Percentiles rank a stretch among this genome's conserved stretches.
Conservation (phyloP, 1,140 invertebrate species). For the Nephila pilipes region DNA sequence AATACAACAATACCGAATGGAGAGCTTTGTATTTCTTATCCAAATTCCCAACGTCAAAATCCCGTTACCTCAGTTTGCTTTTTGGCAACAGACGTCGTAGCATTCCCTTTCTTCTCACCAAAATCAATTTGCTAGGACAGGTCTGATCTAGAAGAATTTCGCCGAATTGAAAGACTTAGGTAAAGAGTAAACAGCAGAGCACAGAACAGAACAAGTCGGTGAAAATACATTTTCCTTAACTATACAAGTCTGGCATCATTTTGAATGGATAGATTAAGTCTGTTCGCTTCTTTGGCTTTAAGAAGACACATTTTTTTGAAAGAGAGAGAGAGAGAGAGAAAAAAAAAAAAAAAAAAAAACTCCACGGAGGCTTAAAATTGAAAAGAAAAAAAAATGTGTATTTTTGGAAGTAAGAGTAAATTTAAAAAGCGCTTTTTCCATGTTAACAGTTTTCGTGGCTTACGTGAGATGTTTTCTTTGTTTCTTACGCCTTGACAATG, state of each 20-base stretch:
- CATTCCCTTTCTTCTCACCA: not conserved
- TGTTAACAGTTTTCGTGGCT: conserved; percentile 7
- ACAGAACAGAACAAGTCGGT: not conserved
- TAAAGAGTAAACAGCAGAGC: conserved; percentile 3
- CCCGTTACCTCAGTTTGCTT: conserved; percentile 49
- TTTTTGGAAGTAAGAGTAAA: not conserved
- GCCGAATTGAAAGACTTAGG: conserved; percentile 33
- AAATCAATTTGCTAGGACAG: conserved; percentile 54
- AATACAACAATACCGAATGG: conserved; percentile 10
- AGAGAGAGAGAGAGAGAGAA: no score
- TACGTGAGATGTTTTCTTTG: not conserved
- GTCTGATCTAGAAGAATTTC: conserved; percentile 5
- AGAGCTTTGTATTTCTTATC: conserved; percentile 7
- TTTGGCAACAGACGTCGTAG: not conserved
- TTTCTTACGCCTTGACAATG: not conserved
- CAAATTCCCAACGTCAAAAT: conserved; percentile 48
- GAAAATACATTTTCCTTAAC: conserved; percentile 63
- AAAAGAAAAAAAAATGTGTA: not conserved
- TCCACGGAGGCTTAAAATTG: not conserved
- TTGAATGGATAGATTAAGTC: conserved; percentile 49
- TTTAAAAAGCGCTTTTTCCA: not conserved
- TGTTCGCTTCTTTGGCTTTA: not conserved
- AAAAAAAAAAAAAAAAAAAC: not conserved
- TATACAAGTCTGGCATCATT: not conserved
- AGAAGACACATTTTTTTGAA: not conserved